Evolutionary conservation across 2,888 invertebrate species (phyloP).

Genomic region (Acronicta leporina): DNA sequence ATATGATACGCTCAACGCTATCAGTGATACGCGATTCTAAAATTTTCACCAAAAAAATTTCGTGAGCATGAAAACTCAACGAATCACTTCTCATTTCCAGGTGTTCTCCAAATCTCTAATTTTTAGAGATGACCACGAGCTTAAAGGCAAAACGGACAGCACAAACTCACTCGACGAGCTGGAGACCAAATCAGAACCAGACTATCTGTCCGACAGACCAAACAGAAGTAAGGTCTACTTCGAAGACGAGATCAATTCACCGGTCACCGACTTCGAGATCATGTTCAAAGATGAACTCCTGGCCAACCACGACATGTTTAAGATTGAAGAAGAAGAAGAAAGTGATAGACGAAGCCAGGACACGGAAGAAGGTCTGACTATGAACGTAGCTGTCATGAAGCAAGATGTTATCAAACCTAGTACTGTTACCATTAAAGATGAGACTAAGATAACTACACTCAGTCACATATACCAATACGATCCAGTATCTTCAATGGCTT

Average conservation of each 20-base stretch:
- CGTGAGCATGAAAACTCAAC: not conserved
- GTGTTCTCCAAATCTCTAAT: conserved; percentile 87
- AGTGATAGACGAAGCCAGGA: conserved; percentile 76
- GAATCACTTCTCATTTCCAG: conserved; percentile 68
- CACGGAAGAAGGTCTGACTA: conserved; percentile 81
- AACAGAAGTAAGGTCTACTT: conserved; percentile 86
- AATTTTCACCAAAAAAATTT: too few species aligned
- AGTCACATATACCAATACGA: conserved; percentile 81
- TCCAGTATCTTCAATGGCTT: conserved; percentile 71
- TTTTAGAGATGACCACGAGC: conserved; percentile 84
- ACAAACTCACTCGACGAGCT: conserved; percentile 77
- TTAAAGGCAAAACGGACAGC: conserved; percentile 72
- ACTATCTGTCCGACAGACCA: conserved; percentile 78
- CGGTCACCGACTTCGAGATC: conserved; percentile 86
- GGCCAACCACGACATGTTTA: conserved; percentile 80
- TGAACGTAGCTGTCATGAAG: conserved; percentile 80
- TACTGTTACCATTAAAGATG: conserved; percentile 83
- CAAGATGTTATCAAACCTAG: conserved; percentile 84
- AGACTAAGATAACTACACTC: conserved; percentile 81
- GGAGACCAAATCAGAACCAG: conserved; percentile 85
- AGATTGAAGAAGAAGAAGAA: conserved; percentile 86
- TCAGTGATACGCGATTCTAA: too few species aligned
- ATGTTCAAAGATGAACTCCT: conserved; percentile 87
- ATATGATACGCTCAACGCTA: too few species aligned
- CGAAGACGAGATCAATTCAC: conserved; percentile 85